These are phyloP conservation scores for Aplodontia rufa DNA, from an alignment of 2,113 vertebrate genomes.

Conservation along the genomic window DNA sequence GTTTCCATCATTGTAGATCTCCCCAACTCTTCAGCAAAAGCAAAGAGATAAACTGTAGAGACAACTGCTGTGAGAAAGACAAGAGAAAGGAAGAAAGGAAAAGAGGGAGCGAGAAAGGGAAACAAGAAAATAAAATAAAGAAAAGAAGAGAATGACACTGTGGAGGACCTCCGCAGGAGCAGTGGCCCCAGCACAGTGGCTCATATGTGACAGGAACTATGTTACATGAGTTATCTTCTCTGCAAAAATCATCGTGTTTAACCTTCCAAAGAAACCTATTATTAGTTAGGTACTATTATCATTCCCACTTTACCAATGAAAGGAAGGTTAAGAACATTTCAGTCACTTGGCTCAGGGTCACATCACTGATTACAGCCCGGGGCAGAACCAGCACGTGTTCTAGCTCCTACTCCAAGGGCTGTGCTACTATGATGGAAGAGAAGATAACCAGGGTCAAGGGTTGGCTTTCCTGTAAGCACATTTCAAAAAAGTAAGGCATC, in stretches of 20 bases:
- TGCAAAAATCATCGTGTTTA: neutral
- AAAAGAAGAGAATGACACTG: too few species aligned
- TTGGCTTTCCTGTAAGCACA: neutral
- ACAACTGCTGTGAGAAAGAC: neutral
- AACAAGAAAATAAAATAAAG: neutral
- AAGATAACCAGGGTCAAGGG: neutral
- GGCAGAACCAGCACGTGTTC: neutral
- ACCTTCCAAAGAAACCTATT: neutral
- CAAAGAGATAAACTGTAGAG: neutral
- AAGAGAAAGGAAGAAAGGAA: neutral
- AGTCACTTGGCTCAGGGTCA: neutral
- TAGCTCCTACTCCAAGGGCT: neutral
- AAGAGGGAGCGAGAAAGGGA: neutral
- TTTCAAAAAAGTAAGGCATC: neutral
- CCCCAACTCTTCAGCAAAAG: neutral
- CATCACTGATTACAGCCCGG: neutral
- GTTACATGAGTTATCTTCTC: neutral
- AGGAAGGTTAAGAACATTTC: neutral
- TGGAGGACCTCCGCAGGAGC: rapidly evolving
- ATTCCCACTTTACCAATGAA: neutral
- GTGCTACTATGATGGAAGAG: neutral
- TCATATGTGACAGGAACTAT: neutral
- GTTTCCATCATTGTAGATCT: neutral
- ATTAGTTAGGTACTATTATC: neutral
- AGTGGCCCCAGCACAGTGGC: neutral